A percentile compares a stretch with the other conserved stretches of the same genome.
Conservation (phyloP, 2,888 invertebrate genomes). For the Anoplius nigerrimus region DNA sequence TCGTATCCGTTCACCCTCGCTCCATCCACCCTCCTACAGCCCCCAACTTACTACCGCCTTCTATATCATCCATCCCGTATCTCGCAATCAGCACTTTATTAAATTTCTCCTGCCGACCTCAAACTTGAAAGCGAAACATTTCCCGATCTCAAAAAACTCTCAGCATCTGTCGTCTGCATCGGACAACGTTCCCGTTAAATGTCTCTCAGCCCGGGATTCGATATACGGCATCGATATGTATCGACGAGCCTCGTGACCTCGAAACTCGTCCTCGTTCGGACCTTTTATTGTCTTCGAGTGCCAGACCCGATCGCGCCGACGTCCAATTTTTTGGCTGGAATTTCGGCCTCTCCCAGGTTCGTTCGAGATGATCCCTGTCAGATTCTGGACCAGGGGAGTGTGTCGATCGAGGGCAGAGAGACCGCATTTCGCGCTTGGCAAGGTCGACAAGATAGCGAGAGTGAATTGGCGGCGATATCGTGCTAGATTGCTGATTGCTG, state of each 20-base stretch:
- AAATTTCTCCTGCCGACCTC: no score
- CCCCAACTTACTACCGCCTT: no score
- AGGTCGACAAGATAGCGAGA: slow-evolving; percentile 13
- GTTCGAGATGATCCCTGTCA: background rate
- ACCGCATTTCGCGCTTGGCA: slow-evolving; percentile 24
- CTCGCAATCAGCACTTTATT: no score
- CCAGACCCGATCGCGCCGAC: slow-evolving; percentile 37
- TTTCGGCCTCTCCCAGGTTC: no score
- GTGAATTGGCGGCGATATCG: slow-evolving; percentile 15
- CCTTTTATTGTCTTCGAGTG: slow-evolving; percentile 42
- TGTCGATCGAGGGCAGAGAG: background rate
- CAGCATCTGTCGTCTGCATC: slow-evolving; percentile 22
- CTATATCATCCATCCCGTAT: no score
- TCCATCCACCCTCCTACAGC: no score
- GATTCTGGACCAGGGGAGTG: background rate
- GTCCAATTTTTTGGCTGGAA: no score
- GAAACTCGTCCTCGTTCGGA: background rate
- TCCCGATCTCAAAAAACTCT: background rate
- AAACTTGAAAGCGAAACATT: no score
- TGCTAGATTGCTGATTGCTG: no score
- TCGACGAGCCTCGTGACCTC: slow-evolving; percentile 39
- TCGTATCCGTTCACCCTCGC: no score
- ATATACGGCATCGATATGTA: slow-evolving; percentile 18
- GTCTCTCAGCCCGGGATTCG: slow-evolving; percentile 33
- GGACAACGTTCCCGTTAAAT: slow-evolving; percentile 35